phyloP scores from a whole-genome alignment of 1,140 invertebrate genomes.

The Lanistes nyassanus region DNA sequence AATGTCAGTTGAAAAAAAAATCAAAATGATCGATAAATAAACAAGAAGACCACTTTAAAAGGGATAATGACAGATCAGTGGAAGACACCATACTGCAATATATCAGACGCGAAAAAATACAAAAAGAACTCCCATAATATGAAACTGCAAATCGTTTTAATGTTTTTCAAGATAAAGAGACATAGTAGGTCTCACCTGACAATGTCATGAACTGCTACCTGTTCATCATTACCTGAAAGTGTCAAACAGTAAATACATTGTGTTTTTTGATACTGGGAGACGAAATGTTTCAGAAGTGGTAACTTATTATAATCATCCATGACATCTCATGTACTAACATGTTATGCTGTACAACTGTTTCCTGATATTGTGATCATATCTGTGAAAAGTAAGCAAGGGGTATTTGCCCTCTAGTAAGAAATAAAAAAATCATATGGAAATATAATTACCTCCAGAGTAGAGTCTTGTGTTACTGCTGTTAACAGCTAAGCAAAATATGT shows the following conservation, averaged over 20 bases:
- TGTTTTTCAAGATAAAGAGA: not conserved
- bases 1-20: not conserved
- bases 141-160: too few species aligned
- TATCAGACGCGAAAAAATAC: too few species aligned
- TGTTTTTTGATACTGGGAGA: not conserved
- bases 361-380: not conserved
- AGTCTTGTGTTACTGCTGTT: conserved; percentile 82
- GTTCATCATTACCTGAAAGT: conserved; percentile 84
- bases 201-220: conserved; percentile 88
- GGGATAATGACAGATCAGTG: too few species aligned
- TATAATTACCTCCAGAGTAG: conserved; percentile 81
- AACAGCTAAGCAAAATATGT: conserved; percentile 92
- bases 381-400: not conserved
- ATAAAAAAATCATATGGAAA: not conserved
- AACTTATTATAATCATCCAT: not conserved
- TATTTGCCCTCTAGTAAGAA: not conserved
- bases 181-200: conserved; percentile 73
- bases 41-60: not conserved
- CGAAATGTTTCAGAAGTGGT: not conserved
- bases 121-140: too few species aligned
- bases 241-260: conserved; percentile 6
- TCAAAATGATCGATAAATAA: not conserved
- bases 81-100: too few species aligned
- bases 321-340: not conserved
- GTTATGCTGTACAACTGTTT: not conserved